phyloP scores from a whole-genome alignment of 1,140 invertebrate genomes.

The Cotesia typhae region DNA sequence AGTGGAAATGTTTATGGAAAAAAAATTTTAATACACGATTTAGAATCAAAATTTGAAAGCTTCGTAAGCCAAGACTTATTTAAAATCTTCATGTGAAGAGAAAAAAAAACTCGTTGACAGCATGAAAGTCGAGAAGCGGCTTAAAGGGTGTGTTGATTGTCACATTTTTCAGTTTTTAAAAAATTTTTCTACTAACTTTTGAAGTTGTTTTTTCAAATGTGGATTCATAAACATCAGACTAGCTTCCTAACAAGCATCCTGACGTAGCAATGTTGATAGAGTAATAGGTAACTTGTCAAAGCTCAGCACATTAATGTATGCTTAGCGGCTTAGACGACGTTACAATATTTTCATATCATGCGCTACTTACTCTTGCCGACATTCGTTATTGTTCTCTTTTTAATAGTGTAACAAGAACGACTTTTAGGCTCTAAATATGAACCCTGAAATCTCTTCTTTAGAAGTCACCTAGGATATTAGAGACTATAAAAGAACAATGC shows the following conservation, averaged over 20 bases:
- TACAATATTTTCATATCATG: constrained; percentile 60
- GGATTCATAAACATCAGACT: constrained; percentile 40
- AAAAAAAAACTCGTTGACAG: no score
- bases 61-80: no score
- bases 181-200: background rate
- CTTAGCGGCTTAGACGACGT: constrained; percentile 50
- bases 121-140: background rate
- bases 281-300: constrained; percentile 42
- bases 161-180: no score
- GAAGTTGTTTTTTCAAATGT: constrained; percentile 15
- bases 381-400: constrained; percentile 38
- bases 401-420: background rate
- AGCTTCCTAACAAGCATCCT: constrained; percentile 44
- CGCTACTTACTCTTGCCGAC: constrained; percentile 31
- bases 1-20: no score
- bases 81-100: no score
- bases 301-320: constrained; percentile 60
- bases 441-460: no score
- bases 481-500: no score
- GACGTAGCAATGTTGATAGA: constrained; percentile 34
- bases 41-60: no score
- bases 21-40: no score
- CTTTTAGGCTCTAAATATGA: no score
- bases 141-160: no score
- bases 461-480: no score